Conservation (phyloP, 1,140 invertebrate species). For the Asobara japonica region DNA sequence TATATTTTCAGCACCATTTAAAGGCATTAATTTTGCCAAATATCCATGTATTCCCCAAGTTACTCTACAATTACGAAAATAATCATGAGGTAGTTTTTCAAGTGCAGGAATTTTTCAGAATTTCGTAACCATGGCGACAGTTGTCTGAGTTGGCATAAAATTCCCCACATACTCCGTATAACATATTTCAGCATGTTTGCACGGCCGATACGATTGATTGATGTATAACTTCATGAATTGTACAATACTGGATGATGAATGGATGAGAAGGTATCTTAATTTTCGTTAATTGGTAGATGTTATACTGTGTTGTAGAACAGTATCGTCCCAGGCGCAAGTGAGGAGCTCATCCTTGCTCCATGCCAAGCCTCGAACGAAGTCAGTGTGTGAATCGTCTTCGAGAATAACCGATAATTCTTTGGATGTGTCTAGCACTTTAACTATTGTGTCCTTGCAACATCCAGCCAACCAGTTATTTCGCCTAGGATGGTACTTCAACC, state of each 20-base stretch:
- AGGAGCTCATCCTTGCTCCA: constrained; percentile 56
- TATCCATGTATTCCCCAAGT: no score
- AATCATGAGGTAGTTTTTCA: no score
- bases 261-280: neutral
- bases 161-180: no score
- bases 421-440: constrained; percentile 52
- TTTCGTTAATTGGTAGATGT: neutral
- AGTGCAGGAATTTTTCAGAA: no score
- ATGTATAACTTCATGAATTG: neutral
- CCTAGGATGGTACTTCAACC: constrained; percentile 51
- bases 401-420: constrained; percentile 43
- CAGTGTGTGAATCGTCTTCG: constrained; percentile 49
- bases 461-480: constrained; percentile 50
- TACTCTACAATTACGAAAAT: no score
- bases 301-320: constrained; percentile 46
- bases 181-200: no score
- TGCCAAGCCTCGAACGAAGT: constrained; percentile 57
- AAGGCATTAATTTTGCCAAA: no score
- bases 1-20: no score
- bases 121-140: no score
- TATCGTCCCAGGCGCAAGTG: constrained; percentile 61
- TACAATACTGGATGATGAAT: neutral
- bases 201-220: neutral
- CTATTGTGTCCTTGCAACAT: constrained; percentile 50
- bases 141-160: no score